phyloP scores from a whole-genome alignment of 1,140 invertebrate species.

The Ostrea edulis region DNA sequence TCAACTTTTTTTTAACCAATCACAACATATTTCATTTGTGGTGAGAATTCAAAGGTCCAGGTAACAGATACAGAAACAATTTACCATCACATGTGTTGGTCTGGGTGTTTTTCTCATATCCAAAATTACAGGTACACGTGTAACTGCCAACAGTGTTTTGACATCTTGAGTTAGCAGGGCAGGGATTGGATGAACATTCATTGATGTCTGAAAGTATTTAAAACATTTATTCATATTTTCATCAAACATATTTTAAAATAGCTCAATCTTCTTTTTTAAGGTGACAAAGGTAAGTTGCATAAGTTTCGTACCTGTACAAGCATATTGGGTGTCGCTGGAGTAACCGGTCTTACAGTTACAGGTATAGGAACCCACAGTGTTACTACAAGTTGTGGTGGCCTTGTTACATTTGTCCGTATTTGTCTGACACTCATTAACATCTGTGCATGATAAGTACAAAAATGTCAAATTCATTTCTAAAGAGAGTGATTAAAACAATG shows the following conservation, averaged over 20 bases:
- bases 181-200: constrained; percentile 34
- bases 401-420: constrained; percentile 55
- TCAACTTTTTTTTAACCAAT: too few species aligned
- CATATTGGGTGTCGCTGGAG: background rate
- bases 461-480: background rate
- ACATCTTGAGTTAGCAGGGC: constrained; percentile 60
- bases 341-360: constrained; percentile 78
- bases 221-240: too few species aligned
- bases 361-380: constrained; percentile 90
- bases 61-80: constrained; percentile 50
- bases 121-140: constrained; percentile 62
- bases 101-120: constrained; percentile 57
- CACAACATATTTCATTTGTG: too few species aligned
- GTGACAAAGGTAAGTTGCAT: too few species aligned
- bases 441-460: constrained; percentile 46
- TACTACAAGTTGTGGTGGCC: constrained; percentile 83
- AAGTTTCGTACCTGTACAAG: background rate
- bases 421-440: constrained; percentile 61
- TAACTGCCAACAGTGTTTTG: constrained; percentile 64
- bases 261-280: too few species aligned
- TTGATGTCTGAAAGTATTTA: background rate
- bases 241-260: too few species aligned
- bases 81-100: constrained; percentile 48
- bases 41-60: background rate
- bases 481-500: background rate